phyloP scores from a whole-genome alignment of 2,888 invertebrate species.

The Dyspetes luteomarginatus region DNA sequence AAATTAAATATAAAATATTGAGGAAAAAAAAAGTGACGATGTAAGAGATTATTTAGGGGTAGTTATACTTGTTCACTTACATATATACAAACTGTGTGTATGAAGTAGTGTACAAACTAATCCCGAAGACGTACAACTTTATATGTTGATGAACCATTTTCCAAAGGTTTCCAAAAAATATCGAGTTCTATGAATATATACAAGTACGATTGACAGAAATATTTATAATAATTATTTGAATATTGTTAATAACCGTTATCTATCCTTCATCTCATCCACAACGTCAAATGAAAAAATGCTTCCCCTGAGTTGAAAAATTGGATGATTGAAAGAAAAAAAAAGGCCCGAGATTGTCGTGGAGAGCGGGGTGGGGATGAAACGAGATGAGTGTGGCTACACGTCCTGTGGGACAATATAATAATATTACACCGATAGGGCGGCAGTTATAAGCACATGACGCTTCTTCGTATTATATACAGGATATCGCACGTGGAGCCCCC shows the following conservation, averaged over 20 bases:
- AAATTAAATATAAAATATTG: too few species aligned
- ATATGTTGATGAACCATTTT: too few species aligned
- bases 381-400: slow-evolving; percentile 59
- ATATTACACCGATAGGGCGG: slow-evolving; percentile 80
- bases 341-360: neutral
- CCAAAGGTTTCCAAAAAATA: too few species aligned
- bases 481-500: slow-evolving; percentile 28
- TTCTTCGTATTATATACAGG: slow-evolving; percentile 78
- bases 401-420: slow-evolving; percentile 74
- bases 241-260: neutral
- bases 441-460: slow-evolving; percentile 83
- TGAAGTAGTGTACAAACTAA: too few species aligned
- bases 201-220: too few species aligned
- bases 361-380: neutral
- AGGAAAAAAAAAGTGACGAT: too few species aligned
- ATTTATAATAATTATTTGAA: neutral
- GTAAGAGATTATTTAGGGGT: too few species aligned
- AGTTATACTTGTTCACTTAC: too few species aligned
- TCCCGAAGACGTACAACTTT: too few species aligned
- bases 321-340: slow-evolving; percentile 13
- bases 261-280: neutral
- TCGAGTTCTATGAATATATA: too few species aligned
- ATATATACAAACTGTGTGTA: too few species aligned
- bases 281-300: slow-evolving; percentile 1
- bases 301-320: slow-evolving; percentile 8